These are phyloP conservation scores for Chloroclystis v-ata DNA, from an alignment of 2,888 invertebrate species.

Conservation along the genomic window DNA sequence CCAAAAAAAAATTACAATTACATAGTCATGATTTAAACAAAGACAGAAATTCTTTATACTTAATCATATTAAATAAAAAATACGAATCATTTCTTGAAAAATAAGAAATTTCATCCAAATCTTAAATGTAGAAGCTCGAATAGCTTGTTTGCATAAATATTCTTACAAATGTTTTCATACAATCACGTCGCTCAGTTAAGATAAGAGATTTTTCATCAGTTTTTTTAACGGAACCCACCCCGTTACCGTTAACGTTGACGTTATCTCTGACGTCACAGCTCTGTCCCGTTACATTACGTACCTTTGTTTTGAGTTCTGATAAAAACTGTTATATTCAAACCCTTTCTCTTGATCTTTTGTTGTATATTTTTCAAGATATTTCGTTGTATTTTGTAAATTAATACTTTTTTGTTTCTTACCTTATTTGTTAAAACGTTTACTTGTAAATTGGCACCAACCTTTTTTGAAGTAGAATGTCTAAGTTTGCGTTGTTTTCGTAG, in stretches of 20 bases:
- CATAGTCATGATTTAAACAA: too few species aligned
- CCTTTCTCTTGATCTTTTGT: neutral
- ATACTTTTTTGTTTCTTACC: neutral
- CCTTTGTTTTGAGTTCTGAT: slow-evolving; percentile 37
- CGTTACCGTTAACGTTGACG: slow-evolving; percentile 48
- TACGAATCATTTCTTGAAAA: too few species aligned
- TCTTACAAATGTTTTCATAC: slow-evolving; percentile 17
- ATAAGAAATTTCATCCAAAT: neutral
- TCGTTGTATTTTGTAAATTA: neutral
- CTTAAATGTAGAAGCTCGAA: neutral
- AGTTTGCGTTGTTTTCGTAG: too few species aligned
- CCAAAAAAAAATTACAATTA: too few species aligned
- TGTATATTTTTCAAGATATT: neutral
- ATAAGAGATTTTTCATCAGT: slow-evolving; percentile 51
- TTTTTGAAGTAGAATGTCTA: neutral
- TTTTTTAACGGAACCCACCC: slow-evolving; percentile 64
- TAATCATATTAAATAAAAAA: too few species aligned
- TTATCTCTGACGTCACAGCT: slow-evolving; percentile 69
- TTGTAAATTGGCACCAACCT: neutral
- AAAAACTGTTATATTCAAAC: slow-evolving; percentile 25
- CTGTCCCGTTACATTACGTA: slow-evolving; percentile 45
- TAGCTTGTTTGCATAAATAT: neutral
- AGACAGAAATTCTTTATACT: too few species aligned
- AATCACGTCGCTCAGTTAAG: slow-evolving; percentile 41
- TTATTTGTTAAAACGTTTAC: neutral